A percentile compares a stretch with the other conserved stretches of the same genome.
phyloP scores from a whole-genome alignment of 2,888 invertebrate species.

The Troilus luridus region DNA sequence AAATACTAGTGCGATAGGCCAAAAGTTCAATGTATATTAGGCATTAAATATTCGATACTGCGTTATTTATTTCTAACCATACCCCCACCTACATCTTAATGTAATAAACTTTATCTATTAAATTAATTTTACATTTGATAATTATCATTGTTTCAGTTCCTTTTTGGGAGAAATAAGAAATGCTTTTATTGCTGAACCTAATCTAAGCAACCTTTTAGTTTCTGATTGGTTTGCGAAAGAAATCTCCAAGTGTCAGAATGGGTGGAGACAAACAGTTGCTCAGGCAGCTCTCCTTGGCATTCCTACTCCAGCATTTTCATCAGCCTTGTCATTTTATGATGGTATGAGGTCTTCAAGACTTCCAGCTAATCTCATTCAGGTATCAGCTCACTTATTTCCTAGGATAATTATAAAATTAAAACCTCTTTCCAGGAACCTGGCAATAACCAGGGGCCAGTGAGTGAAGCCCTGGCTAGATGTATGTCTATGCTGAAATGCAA shows the following conservation, averaged over 20 bases:
- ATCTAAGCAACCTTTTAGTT: conserved; percentile 87
- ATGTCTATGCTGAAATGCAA: too few relatives aligned
- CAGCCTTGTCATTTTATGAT: conserved; percentile 97
- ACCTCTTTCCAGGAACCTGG: too few relatives aligned
- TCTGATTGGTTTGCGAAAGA: conserved; percentile 94
- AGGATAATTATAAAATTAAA: not conserved
- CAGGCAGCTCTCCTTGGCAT: conserved; percentile 83
- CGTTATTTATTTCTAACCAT: not conserved
- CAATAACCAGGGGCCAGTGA: too few relatives aligned
- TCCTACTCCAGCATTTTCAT: conserved; percentile 92
- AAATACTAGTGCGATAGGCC: not conserved
- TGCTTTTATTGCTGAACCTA: conserved; percentile 91
- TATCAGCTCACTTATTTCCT: conserved; percentile 66
- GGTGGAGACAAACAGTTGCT: conserved; percentile 87
- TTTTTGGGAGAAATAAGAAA: conserved; percentile 93
- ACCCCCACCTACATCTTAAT: not conserved
- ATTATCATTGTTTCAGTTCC: conserved; percentile 72
- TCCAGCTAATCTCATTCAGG: conserved; percentile 96
- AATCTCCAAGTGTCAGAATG: conserved; percentile 83
- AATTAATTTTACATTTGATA: conserved; percentile 40
- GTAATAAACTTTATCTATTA: not conserved
- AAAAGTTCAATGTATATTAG: not conserved
- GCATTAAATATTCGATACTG: not conserved
- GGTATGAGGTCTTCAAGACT: conserved; percentile 89
- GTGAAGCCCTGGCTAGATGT: too few relatives aligned